Percentiles rank a stretch among this genome's conserved stretches.
These are phyloP conservation scores for Phalacrocorax brasilianus DNA, from an alignment of 2,113 vertebrate genomes.

Conservation along the genomic window DNA sequence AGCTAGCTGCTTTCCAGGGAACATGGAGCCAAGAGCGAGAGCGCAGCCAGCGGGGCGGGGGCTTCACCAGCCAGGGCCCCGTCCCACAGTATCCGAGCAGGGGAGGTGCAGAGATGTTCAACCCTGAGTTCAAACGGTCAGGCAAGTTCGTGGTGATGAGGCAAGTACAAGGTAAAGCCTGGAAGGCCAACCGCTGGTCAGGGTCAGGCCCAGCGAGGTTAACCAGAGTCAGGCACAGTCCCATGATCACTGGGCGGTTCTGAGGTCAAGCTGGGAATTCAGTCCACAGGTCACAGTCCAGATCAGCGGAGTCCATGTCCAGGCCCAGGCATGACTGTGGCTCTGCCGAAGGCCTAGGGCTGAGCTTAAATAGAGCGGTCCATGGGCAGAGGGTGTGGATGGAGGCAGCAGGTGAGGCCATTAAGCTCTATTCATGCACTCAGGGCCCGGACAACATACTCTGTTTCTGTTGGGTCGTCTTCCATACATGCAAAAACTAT, in stretches of 20 bases:
- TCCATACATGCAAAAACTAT: neutral
- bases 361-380: neutral
- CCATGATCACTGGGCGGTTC: rapidly evolving
- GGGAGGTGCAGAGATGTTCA: neutral
- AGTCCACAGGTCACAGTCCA: neutral
- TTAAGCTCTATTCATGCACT: neutral
- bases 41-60: neutral
- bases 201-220: neutral
- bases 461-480: neutral
- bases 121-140: neutral
- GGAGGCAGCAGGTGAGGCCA: neutral
- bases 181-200: neutral
- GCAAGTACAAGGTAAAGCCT: neutral
- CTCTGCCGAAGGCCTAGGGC: neutral
- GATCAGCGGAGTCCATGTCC: no score
- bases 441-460: neutral
- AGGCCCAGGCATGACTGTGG: neutral
- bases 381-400: no score
- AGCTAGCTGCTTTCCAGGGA: neutral
- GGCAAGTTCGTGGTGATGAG: neutral
- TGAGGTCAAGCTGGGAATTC: neutral
- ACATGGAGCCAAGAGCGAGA: neutral
- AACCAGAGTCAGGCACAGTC: neutral
- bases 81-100: neutral
- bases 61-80: neutral